Evolutionary conservation across 2,113 vertebrate genomes (phyloP), one percentile per base, ranked within the genome.

Genomic region (Canis aureus): DNA sequence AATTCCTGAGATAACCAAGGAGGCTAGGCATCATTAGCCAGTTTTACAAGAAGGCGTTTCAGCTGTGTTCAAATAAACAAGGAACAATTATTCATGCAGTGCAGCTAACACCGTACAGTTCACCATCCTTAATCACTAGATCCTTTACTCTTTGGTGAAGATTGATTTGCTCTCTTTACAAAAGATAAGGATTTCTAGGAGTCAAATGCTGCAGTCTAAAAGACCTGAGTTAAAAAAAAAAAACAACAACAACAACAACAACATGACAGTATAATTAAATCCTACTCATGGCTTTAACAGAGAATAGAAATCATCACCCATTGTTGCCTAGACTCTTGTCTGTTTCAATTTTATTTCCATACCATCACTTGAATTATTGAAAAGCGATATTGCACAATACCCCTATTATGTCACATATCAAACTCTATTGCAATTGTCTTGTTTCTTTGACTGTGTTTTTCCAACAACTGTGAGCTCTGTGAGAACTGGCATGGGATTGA

Each of bases 301-400:
- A 92, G 51, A 91, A 38, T 62, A 91, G 27, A 91, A 94, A 96
- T 93, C 17, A 53, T 78, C 0, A 0, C 3, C 43, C 15, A 88
- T 91, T 88, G 51, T 66, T 78, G 29, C 15, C 71, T 89, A 85
- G 60, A n/a, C 9, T 51, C 23, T 57, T 78, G 32, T 78, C 79
- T 83, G 32, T 79, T 97, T 92, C 49, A 82, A 20, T 57, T 95
- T 74, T 95, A 91, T 94, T 95, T 89, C 22, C 51, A 78, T 51
- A 55, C 8, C 13, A 43, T 73, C 66, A 83, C 62, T 93, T 64
- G 67, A 91, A 89, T 78, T 49, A 73, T 93, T 32, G 57, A 59
- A 89, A 91, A 95, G 8, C 53, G 19, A 64, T 87, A 29, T 43
- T 91, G 76, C 29, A 78, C 43, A 69, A 55, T n/a, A 59, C 0